phyloP scores from a whole-genome alignment of 2,888 invertebrate genomes.

The Timema podura region DNA sequence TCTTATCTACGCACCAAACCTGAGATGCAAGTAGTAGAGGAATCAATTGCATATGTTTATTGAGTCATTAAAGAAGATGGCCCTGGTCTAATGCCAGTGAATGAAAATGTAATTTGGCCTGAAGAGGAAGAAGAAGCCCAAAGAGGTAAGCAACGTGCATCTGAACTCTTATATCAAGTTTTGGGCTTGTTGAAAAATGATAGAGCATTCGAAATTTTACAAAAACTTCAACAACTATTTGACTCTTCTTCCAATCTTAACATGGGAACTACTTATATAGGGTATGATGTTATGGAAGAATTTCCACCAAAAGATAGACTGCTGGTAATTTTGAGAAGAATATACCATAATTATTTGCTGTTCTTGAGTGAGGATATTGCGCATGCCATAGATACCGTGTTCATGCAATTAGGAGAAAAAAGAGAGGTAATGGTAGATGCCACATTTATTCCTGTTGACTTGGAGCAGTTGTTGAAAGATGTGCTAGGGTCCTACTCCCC shows the following conservation, averaged over 20 bases:
- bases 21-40: conserved; percentile 15
- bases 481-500: conserved; percentile 12
- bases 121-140: conserved; percentile 19
- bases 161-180: conserved; percentile 24
- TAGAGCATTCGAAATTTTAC: conserved; percentile 19
- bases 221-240: conserved; percentile 19
- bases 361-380: conserved; percentile 18
- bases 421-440: conserved; percentile 3
- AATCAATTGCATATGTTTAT: conserved; percentile 20
- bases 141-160: conserved; percentile 16
- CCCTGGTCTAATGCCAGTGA: conserved; percentile 12
- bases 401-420: conserved; percentile 19
- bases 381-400: conserved; percentile 20
- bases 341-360: conserved; percentile 20
- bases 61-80: conserved; percentile 19
- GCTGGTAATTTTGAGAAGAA: conserved; percentile 18
- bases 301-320: conserved; percentile 22
- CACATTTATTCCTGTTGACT: not conserved
- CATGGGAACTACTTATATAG: conserved; percentile 20
- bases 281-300: conserved; percentile 21
- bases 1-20: conserved; percentile 11
- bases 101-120: conserved; percentile 19
- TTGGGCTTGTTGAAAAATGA: conserved; percentile 17
- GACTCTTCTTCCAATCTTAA: conserved; percentile 13
- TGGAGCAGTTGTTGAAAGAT: conserved; percentile 5